Percentiles rank a stretch among this genome's conserved stretches.
Conservation (phyloP, 2,797 vertebrate genomes). For the Typhlichthys subterraneus region DNA sequence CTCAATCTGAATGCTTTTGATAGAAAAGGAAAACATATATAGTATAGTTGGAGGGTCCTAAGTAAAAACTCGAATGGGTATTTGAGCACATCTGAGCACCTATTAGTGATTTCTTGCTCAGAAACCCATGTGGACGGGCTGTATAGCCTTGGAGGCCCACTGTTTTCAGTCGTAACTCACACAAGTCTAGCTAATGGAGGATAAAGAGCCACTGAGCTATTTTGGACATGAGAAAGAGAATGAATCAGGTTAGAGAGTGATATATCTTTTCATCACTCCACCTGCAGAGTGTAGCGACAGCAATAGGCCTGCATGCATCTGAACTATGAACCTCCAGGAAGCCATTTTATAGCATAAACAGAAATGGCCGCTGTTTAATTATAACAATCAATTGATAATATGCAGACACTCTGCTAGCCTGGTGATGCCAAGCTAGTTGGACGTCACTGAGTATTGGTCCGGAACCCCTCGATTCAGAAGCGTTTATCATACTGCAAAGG, state of each 20-base stretch:
- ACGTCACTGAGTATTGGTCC: too few relatives aligned
- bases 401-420: not conserved
- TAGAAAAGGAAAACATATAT: too few relatives aligned
- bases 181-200: slow-evolving; percentile 53
- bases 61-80: not conserved
- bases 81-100: slow-evolving; percentile 9
- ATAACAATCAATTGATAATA: slow-evolving; percentile 15
- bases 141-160: slow-evolving; percentile 22
- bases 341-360: slow-evolving; percentile 21
- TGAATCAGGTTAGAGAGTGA: slow-evolving; percentile 38
- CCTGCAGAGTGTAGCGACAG: slow-evolving; percentile 24
- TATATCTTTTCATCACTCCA: slow-evolving; percentile 55
- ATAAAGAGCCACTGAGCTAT: slow-evolving; percentile 42
- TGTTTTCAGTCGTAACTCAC: slow-evolving; percentile 17
- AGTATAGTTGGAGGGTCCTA: too few relatives aligned
- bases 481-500: too few relatives aligned
- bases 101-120: slow-evolving; percentile 33
- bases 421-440: too few relatives aligned
- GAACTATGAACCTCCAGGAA: not conserved
- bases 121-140: slow-evolving; percentile 20
- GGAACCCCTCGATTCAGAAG: too few relatives aligned
- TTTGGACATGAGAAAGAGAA: slow-evolving; percentile 26
- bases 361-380: slow-evolving; percentile 35
- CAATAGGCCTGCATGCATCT: not conserved
- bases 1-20: too few relatives aligned